Percentiles rank a stretch among this genome's conserved stretches.
Conservation (phyloP, 2,797 vertebrate genomes). For the Rhinophrynus dorsalis region DNA sequence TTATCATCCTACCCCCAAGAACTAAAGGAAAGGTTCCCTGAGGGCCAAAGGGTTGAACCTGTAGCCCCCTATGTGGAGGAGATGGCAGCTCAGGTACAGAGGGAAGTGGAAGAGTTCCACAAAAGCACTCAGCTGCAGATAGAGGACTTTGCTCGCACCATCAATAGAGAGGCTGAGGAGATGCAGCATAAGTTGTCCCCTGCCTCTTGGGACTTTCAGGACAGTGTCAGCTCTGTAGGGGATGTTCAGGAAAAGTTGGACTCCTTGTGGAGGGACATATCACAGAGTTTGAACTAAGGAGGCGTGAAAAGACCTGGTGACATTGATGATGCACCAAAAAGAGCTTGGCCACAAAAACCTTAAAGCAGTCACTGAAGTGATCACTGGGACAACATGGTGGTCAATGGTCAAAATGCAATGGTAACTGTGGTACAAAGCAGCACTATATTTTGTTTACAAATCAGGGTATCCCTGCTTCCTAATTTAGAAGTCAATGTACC, state of each 20-base stretch:
- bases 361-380: not conserved
- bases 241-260: conserved; percentile 63
- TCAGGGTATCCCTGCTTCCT: not conserved
- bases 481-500: not conserved
- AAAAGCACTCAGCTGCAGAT: conserved; percentile 56
- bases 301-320: not conserved
- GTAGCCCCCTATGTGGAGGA: conserved; percentile 68
- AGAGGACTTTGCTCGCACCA: conserved; percentile 54
- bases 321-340: not conserved
- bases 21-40: not conserved
- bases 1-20: conserved; percentile 38
- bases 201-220: not conserved
- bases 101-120: conserved; percentile 65
- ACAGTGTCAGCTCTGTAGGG: conserved; percentile 26
- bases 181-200: conserved; percentile 59
- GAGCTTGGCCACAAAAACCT: not conserved
- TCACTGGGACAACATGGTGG: not conserved
- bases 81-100: conserved; percentile 67
- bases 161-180: conserved; percentile 60
- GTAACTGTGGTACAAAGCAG: not conserved
- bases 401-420: not conserved
- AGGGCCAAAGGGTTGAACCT: not conserved
- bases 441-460: not conserved
- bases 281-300: conserved; percentile 49
- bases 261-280: conserved; percentile 58